Conservation (phyloP, 2,888 invertebrate species). For the Liodrosophila aerea region DNA sequence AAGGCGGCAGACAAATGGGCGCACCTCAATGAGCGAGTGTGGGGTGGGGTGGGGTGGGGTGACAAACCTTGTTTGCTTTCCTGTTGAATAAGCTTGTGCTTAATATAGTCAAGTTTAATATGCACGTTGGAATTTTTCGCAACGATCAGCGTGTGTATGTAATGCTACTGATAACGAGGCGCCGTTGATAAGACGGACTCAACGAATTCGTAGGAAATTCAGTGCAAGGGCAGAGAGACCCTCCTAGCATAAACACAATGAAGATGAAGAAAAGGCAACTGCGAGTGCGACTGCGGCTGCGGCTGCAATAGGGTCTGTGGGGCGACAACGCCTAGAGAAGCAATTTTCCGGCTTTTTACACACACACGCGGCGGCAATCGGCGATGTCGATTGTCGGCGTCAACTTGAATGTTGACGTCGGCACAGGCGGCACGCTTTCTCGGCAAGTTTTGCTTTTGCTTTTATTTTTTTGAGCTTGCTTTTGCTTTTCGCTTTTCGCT, state of each 20-base stretch:
- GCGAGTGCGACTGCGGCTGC: neutral
- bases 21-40: slow-evolving; percentile 23
- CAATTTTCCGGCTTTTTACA: slow-evolving; percentile 66
- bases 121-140: slow-evolving; percentile 27
- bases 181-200: slow-evolving; percentile 36
- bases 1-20: slow-evolving; percentile 32
- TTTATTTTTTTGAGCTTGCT: slow-evolving; percentile 21
- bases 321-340: slow-evolving; percentile 51
- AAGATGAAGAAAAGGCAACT: slow-evolving; percentile 21
- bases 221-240: slow-evolving; percentile 11
- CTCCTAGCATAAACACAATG: slow-evolving; percentile 60
- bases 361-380: slow-evolving; percentile 13
- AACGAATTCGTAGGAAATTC: slow-evolving; percentile 22
- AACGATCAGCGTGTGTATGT: slow-evolving; percentile 43
- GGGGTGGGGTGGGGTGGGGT: neutral
- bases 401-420: slow-evolving; percentile 25
- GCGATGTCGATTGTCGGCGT: slow-evolving; percentile 18
- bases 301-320: slow-evolving; percentile 6
- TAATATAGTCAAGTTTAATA: slow-evolving; percentile 24
- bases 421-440: slow-evolving; percentile 64
- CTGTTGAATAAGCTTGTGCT: slow-evolving; percentile 13
- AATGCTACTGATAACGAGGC: slow-evolving; percentile 52
- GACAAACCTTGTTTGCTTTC: slow-evolving; percentile 32
- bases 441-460: slow-evolving; percentile 51
- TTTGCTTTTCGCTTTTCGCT: slow-evolving; percentile 37